Percentiles rank a stretch among this genome's conserved stretches.
Evolutionary conservation across 2,888 invertebrate species (phyloP).

Genomic region (Macrostomum cliftonense): DNA sequence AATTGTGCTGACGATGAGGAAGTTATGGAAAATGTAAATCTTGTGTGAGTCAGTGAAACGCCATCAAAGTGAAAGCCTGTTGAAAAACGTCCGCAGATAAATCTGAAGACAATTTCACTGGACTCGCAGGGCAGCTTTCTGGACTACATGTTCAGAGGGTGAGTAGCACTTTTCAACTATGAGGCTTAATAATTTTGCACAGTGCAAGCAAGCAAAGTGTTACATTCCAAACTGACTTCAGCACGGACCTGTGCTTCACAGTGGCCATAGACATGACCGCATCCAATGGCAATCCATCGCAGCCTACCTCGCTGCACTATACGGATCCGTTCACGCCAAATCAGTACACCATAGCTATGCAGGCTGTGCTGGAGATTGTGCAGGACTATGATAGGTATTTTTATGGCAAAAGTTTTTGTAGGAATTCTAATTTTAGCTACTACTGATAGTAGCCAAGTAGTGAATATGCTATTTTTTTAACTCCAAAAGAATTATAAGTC

Average conservation of each 20-base stretch:
- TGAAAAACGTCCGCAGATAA: slow-evolving; percentile 20
- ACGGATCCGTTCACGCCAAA: slow-evolving; percentile 36
- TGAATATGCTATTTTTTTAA: too few species aligned
- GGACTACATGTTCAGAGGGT: slow-evolving; percentile 45
- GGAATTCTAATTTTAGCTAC: too few species aligned
- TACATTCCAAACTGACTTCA: slow-evolving; percentile 11
- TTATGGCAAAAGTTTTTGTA: not conserved
- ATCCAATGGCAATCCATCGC: slow-evolving; percentile 37
- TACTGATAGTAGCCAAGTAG: too few species aligned
- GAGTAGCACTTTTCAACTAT: too few species aligned
- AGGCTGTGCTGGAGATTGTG: slow-evolving; percentile 39
- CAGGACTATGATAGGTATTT: slow-evolving; percentile 38
- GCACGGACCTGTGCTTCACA: slow-evolving; percentile 39
- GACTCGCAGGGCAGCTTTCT: slow-evolving; percentile 39
- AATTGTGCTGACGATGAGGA: too few species aligned
- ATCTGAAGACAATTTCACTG: slow-evolving; percentile 21
- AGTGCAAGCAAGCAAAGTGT: too few species aligned
- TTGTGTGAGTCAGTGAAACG: too few species aligned
- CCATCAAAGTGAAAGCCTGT: too few species aligned
- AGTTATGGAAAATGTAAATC: too few species aligned
- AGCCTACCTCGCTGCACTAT: slow-evolving; percentile 33
- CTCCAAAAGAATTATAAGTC: too few species aligned
- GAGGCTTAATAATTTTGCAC: too few species aligned
- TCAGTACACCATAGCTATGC: slow-evolving; percentile 41
- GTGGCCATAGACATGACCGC: slow-evolving; percentile 42